Base-by-base conservation (phyloP, 2,888 invertebrate species). In the Creontiades dilutus region DNA sequence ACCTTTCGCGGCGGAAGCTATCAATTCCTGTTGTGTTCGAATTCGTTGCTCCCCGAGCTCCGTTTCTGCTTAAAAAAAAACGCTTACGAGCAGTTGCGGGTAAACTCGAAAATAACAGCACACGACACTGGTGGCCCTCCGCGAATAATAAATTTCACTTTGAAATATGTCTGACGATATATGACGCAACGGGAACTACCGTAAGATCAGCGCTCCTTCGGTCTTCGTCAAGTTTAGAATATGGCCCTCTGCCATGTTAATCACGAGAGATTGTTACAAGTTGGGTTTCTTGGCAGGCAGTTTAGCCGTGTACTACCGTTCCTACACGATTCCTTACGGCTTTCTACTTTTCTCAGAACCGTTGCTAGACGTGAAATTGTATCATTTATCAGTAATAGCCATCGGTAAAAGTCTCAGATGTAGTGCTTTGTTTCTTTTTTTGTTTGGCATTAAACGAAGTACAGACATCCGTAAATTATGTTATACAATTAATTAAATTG, bases 241-340 rank as follows among this genome's bases (percentile, higher is more conserved):
- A 68, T 68, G 68, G 68, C 68, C 68, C 68, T 23, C 68, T 68
- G 68, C 68, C 68, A 68, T 68, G 23, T 68, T 68, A 68, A 68
- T 68, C 68, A 68, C 68, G 68, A 23, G 68, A 68, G 68, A 68
- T 68, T 68, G 68, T 68, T 68, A 68, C 68, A 68, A 68, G 68
- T 68, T 68, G 23, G 68, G 68, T 68, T 68, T 68, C 68, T 68
- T 68, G 68, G 68, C 68, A 68, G 68, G 68, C 68, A 19, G 68
- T 68, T 68, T 68, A 3, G 68, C 12, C 23, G 68, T 19, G 68
- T 68, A 68, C 23, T 11, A 68, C 68, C 68, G 68, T 68, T 23
- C 68, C 68, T 68, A 68, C 23, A 23, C 23, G 11, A 68, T 23
- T 68, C 23, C 19, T 68, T 23, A 27, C 68, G 13, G 68, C 68